These are phyloP conservation scores for Epirrhoe alternata DNA, from an alignment of 2,888 invertebrate genomes.

Conservation along the genomic window DNA sequence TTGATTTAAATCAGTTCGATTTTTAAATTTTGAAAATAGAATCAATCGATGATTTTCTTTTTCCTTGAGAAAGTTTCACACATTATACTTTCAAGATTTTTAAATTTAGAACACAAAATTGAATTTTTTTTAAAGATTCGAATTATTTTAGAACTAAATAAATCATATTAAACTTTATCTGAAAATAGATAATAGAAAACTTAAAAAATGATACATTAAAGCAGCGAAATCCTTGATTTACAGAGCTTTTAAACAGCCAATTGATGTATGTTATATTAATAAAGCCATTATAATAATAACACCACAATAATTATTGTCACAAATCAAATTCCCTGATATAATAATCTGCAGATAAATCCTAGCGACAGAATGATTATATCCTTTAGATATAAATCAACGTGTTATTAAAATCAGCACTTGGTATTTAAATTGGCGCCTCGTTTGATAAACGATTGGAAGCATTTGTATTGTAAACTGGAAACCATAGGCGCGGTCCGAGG, in stretches of 20 bases:
- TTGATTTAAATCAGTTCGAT: not conserved
- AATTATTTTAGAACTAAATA: not conserved
- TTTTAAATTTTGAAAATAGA: not conserved
- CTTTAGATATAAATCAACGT: slow-evolving; percentile 23
- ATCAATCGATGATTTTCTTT: too few species aligned
- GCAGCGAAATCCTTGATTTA: too few species aligned
- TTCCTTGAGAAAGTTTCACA: too few species aligned
- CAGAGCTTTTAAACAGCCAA: too few species aligned
- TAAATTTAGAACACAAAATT: not conserved
- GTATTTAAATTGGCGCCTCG: slow-evolving; percentile 29
- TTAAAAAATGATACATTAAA: too few species aligned
- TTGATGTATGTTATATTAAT: not conserved
- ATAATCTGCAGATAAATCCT: slow-evolving; percentile 9
- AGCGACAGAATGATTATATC: slow-evolving; percentile 25
- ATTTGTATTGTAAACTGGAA: slow-evolving; percentile 12
- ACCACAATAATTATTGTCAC: not conserved
- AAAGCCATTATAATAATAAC: not conserved
- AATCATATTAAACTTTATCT: not conserved
- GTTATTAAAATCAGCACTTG: slow-evolving; percentile 30
- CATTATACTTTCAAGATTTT: not conserved
- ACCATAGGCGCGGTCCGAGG: too few species aligned
- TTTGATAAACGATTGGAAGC: slow-evolving; percentile 28
- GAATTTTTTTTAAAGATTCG: too few species aligned
- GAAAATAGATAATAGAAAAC: too few species aligned
- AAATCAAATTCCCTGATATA: slow-evolving; percentile 5